Conservation (phyloP, 2,113 vertebrate species). For the Alouatta palliata region DNA sequence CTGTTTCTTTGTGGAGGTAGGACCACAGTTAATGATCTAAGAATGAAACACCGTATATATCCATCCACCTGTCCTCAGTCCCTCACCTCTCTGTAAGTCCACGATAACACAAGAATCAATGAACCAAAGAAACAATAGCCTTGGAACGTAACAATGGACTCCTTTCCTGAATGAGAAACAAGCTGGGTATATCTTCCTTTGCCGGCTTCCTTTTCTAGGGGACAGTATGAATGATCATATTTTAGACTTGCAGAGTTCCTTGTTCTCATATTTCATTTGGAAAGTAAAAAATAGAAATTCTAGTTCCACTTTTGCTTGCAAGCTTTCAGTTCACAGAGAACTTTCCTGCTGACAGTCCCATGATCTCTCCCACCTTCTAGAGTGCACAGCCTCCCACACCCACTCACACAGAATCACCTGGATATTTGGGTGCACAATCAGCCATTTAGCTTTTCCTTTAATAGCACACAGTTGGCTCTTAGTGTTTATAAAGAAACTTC, state of each 20-base stretch:
- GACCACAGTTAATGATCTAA: neutral
- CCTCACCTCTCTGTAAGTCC: neutral
- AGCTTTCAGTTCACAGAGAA: neutral
- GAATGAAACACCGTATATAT: rapidly evolving
- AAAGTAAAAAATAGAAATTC: neutral
- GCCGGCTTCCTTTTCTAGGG: neutral
- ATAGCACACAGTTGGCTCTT: neutral
- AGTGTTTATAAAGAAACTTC: neutral
- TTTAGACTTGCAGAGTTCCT: neutral
- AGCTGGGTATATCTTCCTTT: neutral
- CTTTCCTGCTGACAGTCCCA: neutral
- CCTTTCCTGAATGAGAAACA: neutral
- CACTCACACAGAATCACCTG: neutral
- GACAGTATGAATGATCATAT: neutral
- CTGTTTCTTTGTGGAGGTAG: neutral
- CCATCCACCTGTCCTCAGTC: rapidly evolving
- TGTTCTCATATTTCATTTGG: neutral
- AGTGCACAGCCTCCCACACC: neutral
- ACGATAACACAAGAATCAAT: neutral
- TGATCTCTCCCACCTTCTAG: rapidly evolving
- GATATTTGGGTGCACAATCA: neutral
- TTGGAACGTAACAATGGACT: neutral
- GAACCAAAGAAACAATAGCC: neutral
- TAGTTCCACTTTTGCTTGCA: neutral
- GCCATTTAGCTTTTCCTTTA: neutral